A percentile compares a stretch with the other conserved stretches of the same genome.
Evolutionary conservation across 2,888 invertebrate species (phyloP).

Genomic region (Dilophus febrilis): DNA sequence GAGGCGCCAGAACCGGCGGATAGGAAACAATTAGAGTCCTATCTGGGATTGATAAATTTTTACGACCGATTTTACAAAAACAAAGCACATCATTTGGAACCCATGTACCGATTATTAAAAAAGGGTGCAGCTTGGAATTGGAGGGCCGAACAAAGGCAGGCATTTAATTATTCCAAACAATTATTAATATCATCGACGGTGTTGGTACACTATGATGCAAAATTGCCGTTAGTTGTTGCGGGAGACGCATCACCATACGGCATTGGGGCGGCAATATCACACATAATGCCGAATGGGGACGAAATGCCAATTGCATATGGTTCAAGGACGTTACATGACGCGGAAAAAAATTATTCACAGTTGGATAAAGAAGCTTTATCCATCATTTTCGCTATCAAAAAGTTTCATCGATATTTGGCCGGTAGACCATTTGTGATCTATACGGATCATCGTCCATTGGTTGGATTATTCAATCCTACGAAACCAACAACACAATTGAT

Average conservation of each 20-base stretch:
- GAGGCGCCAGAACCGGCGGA: slow-evolving; percentile 14
- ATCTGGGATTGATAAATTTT: slow-evolving; percentile 19
- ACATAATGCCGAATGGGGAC: slow-evolving; percentile 17
- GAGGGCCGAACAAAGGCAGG: slow-evolving; percentile 14
- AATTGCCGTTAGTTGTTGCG: slow-evolving; percentile 15
- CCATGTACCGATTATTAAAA: slow-evolving; percentile 14
- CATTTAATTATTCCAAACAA: too few species aligned
- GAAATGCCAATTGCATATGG: slow-evolving; percentile 24
- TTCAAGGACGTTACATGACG: slow-evolving; percentile 16
- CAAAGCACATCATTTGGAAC: slow-evolving; percentile 14
- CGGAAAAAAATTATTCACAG: slow-evolving; percentile 17
- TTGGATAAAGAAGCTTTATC: slow-evolving; percentile 19
- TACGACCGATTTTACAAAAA: slow-evolving; percentile 19
- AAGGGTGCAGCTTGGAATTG: slow-evolving; percentile 13
- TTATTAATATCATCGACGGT: too few species aligned
- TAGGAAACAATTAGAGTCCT: slow-evolving; percentile 15
- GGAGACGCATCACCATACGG: slow-evolving; percentile 16
- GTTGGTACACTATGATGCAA: slow-evolving; percentile 16
- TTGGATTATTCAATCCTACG: slow-evolving; percentile 17
- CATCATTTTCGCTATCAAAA: slow-evolving; percentile 20
- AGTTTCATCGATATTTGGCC: slow-evolving; percentile 25
- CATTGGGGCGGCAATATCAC: slow-evolving; percentile 20
- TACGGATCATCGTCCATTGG: slow-evolving; percentile 22
- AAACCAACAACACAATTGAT: slow-evolving; percentile 19
- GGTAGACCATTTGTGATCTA: slow-evolving; percentile 22